Percentiles rank a stretch among this genome's conserved stretches.
phyloP scores from a whole-genome alignment of 2,113 vertebrate genomes.

The Vidua chalybeata region DNA sequence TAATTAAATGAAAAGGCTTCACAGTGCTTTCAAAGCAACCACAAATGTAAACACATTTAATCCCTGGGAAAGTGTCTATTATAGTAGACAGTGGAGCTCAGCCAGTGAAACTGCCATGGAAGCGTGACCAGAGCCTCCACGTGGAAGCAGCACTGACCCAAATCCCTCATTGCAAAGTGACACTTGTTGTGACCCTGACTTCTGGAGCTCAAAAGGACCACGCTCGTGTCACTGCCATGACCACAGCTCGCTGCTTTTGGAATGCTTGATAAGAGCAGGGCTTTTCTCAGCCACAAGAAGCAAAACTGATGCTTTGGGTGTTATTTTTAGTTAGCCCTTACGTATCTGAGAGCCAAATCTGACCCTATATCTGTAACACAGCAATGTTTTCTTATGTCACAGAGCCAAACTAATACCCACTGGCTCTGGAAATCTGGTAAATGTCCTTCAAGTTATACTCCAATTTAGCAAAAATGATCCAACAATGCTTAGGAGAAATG shows the following conservation, averaged over 20 bases:
- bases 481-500: neutral
- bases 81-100: neutral
- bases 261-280: neutral
- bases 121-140: neutral
- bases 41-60: conserved; percentile 32
- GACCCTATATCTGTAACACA: neutral
- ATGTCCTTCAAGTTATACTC: neutral
- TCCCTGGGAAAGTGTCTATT: conserved; percentile 7
- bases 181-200: neutral
- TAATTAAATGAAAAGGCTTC: conserved; percentile 48
- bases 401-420: neutral
- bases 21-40: conserved; percentile 55
- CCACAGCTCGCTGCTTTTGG: accelerated
- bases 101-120: neutral
- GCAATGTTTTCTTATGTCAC: neutral
- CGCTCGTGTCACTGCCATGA: accelerated
- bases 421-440: neutral
- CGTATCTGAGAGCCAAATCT: neutral
- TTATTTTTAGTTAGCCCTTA: neutral
- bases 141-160: neutral
- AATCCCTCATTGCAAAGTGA: neutral
- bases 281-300: neutral
- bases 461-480: neutral
- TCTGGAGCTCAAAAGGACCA: neutral
- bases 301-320: neutral